Percentiles rank a stretch among this genome's conserved stretches.
Evolutionary conservation across 2,888 invertebrate genomes (phyloP).

Genomic region (Nematopogon swammerdamellus): DNA sequence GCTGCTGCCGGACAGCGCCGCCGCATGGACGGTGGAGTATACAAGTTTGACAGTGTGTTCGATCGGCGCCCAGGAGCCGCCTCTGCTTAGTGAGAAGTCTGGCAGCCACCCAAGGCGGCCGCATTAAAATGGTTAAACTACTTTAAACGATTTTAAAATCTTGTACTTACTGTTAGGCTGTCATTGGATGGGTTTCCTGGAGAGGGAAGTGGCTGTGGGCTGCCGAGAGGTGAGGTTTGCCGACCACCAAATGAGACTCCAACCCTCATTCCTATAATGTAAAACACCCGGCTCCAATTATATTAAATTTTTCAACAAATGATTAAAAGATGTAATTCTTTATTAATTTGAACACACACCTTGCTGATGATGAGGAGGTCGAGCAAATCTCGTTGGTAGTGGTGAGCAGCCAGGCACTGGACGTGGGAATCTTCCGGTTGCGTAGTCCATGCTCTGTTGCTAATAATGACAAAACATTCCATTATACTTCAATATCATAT

Average conservation of each 20-base stretch:
- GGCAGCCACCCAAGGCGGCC: no score
- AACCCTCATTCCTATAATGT: conserved; percentile 37
- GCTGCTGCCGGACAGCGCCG: no score
- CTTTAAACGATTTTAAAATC: no score
- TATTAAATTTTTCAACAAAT: no score
- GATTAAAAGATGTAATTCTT: no score
- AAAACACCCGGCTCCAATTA: no score
- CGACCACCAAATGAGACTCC: conserved; percentile 41
- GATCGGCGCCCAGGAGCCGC: no score
- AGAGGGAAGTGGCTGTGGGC: conserved; percentile 49
- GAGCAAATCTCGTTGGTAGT: conserved; percentile 37
- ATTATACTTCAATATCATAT: not conserved
- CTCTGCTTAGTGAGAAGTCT: no score
- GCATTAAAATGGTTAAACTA: no score
- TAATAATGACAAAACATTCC: conserved; percentile 6
- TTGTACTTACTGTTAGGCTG: conserved; percentile 32
- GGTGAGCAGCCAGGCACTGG: conserved; percentile 46
- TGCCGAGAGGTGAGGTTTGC: conserved; percentile 48
- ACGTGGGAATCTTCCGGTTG: conserved; percentile 35
- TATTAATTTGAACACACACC: no score
- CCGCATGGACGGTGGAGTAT: no score
- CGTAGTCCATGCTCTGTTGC: conserved; percentile 27
- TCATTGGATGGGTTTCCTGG: conserved; percentile 43
- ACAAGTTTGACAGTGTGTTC: no score
- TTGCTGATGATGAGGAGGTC: conserved; percentile 47